Evolutionary conservation across 2,888 invertebrate species (phyloP).

Genomic region (Herminia tarsipennalis): DNA sequence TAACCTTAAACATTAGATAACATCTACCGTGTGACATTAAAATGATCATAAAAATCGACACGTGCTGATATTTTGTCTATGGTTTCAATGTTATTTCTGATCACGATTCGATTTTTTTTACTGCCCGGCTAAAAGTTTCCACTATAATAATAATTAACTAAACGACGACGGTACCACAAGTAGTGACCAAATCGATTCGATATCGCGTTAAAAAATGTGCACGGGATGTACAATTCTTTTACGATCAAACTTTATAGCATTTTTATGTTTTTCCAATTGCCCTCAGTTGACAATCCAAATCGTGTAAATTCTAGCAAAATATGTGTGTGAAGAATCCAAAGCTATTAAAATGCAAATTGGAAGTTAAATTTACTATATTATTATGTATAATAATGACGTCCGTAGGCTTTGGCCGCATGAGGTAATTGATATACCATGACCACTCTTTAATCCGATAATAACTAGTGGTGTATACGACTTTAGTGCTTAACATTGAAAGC

Average conservation of each 20-base stretch:
- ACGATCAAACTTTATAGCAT: constrained; percentile 77
- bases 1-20: constrained; percentile 16
- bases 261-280: constrained; percentile 82
- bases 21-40: constrained; percentile 2
- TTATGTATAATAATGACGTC: constrained; percentile 32
- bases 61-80: constrained; percentile 14
- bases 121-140: constrained; percentile 41
- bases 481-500: constrained; percentile 8
- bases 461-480: constrained; percentile 17
- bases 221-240: constrained; percentile 75
- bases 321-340: constrained; percentile 64
- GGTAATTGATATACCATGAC: constrained; percentile 37
- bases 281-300: constrained; percentile 73
- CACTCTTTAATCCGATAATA: constrained; percentile 20
- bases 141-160: constrained; percentile 54
- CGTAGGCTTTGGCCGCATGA: constrained; percentile 30
- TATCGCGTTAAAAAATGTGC: constrained; percentile 63
- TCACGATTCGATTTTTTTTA: constrained; percentile 30
- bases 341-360: constrained; percentile 77
- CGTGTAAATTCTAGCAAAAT: constrained; percentile 80
- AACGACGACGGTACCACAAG: constrained; percentile 44
- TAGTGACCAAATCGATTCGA: constrained; percentile 46
- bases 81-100: constrained; percentile 12
- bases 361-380: constrained; percentile 56
- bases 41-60: constrained; percentile 18